Evolutionary conservation across 2,888 invertebrate species (phyloP), one percentile per base, ranked within the genome.

Genomic region (Amphipyra berbera): DNA sequence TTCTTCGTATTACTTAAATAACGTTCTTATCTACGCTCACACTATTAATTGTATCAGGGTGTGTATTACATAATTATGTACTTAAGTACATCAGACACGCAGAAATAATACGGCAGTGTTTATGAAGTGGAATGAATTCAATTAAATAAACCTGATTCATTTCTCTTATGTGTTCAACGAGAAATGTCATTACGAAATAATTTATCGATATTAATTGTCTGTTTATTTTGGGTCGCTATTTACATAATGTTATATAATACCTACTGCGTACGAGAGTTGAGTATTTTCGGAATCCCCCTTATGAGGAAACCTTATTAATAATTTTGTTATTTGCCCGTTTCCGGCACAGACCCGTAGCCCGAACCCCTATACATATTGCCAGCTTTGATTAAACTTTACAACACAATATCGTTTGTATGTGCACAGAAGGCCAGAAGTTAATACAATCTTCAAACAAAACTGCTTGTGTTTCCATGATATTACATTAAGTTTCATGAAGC

Each of bases 1-100:
- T 75, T 73, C 42, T 57, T 52, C 50, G 47, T 55, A 54, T 42
- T 53, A 14, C 38, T 38, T 12, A 6, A 12, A 33, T 45, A 40
- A 6, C 30, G 38, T 45, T 35, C n/a, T n/a, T n/a, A n/a, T n/a
- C n/a, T n/a, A n/a, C 49, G 40, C 35, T 52, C 5, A 46, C 8
- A 2, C 8, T 12, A 13, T 21, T 5, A 46, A 46, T 30, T 37
- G 30, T 38, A 38, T 15, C 12, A 37, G 7, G 35, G 21, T 49
- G 33, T 33, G 33, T 33, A 33, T 33, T 33, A 9, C 6, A 33
- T 33, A 33, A 1, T 33, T 33, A n/a, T n/a, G n/a, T n/a, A n/a
- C n/a, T n/a, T n/a, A n/a, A n/a, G n/a, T n/a, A 30, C 30, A 30
- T 30, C 30, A 30, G 30, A 30, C 30, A 30, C 6, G 30, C 30